Evolutionary conservation across 2,113 vertebrate species (phyloP), one percentile per base, ranked within the genome.

Genomic region (Meleagris gallopavo): DNA sequence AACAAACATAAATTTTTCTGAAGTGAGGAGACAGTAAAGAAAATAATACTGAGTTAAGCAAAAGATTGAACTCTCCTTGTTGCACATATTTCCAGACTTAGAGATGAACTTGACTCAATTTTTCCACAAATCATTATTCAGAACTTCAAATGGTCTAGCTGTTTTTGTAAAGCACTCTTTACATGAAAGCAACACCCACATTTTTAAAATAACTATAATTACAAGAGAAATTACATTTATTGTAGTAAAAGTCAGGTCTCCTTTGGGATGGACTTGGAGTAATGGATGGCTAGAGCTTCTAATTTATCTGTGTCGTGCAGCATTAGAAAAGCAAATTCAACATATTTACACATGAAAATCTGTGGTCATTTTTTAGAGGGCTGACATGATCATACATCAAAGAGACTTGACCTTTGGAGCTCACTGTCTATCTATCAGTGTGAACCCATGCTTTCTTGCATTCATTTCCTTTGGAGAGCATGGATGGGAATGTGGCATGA

Each of bases 311-410:
- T 93, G 92, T 91, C 72, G 10, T 75, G 65, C 88, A 88, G 89
- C 81, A 93, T 89, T 93, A 90, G 85, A 85, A 95, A 96, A 96
- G 93, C 90, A 95, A 96, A 95, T 89, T 71, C 66, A 91, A 86
- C 92, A 83, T 93, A 90, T 97, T 96, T 94, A 91, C 90, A 91
- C 72, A 90, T 64, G 81, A 91, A 95, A 93, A 82, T 72, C 71
- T 81, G 75, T 72, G 88, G 87, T 95, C 71, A 84, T 83, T 94
- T 96, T 96, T 90, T 90, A 95, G 85, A 57, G 32, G 74, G 21
- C 36, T 79, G 96, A 93, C 38, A 3, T 90, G 93, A 77, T 58
- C 90, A 32, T 93, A 90, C 93, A 92, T 91, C 88, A 95, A 87
- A 95, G 87, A 80, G 82, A 75, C 69, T 15, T 93, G 91, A 86